Conservation (phyloP, 2,113 vertebrate species). For the Scortum barcoo region DNA sequence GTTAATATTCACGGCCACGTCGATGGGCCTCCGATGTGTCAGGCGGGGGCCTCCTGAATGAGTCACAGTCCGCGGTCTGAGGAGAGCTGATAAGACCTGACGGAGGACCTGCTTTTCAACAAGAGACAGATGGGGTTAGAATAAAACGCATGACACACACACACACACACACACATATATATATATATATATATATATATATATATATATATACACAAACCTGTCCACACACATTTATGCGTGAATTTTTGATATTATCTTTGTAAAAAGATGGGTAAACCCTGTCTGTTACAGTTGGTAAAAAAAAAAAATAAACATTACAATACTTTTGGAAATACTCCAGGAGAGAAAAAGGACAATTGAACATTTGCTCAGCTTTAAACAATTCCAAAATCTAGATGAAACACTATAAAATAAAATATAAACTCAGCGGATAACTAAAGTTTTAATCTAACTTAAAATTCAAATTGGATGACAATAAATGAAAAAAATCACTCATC, state of each 20-base stretch:
- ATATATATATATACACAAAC: slow-evolving; percentile 21
- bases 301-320: neutral
- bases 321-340: neutral
- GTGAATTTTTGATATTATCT: neutral
- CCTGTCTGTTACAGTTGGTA: neutral
- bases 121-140: slow-evolving; percentile 51
- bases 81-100: slow-evolving; percentile 75
- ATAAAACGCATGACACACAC: slow-evolving; percentile 38
- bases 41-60: slow-evolving; percentile 53
- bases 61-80: slow-evolving; percentile 70
- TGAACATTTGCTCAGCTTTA: neutral
- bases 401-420: neutral
- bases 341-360: neutral
- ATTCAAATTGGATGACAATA: neutral
- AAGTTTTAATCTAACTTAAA: neutral
- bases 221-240: slow-evolving; percentile 9
- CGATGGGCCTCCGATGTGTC: slow-evolving; percentile 63
- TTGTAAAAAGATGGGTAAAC: neutral
- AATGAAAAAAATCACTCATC: neutral
- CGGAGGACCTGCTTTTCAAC: slow-evolving; percentile 54
- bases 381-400: neutral
- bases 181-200: too few species aligned
- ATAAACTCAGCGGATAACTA: neutral
- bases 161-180: slow-evolving; percentile 31
- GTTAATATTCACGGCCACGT: slow-evolving; percentile 67